Conservation (phyloP, 2,888 invertebrate species). For the Stenolophus ochropezus region DNA sequence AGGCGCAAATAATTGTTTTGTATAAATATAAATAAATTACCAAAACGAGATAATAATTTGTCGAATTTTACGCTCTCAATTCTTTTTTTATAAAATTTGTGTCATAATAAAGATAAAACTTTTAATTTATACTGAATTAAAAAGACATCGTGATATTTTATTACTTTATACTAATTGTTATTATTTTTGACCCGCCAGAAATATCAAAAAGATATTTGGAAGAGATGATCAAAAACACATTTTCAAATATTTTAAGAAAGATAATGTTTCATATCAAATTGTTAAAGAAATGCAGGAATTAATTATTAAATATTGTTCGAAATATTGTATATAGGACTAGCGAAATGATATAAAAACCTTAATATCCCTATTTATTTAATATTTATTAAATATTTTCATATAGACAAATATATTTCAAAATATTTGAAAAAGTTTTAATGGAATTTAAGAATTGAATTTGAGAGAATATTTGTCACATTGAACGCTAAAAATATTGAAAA, state of each 20-base stretch:
- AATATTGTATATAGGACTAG: too few species aligned
- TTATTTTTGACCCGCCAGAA: background rate
- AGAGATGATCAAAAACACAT: background rate
- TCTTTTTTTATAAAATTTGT: conserved; percentile 24
- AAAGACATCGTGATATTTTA: conserved; percentile 5
- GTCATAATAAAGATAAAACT: conserved; percentile 50
- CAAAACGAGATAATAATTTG: conserved; percentile 50
- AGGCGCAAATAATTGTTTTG: background rate
- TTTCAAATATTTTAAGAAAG: too few species aligned
- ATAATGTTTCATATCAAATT: background rate
- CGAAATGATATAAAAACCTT: too few species aligned
- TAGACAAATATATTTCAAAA: too few species aligned
- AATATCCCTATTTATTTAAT: too few species aligned
- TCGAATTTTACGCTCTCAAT: conserved; percentile 43
- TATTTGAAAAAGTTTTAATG: too few species aligned
- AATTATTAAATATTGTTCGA: background rate
- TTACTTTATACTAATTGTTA: background rate
- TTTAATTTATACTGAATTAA: conserved; percentile 44
- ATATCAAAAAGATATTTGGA: background rate
- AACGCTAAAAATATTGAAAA: too few species aligned
- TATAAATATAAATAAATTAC: background rate
- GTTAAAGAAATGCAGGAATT: background rate
- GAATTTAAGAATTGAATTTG: too few species aligned
- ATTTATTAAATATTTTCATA: too few species aligned
- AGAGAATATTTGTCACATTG: too few species aligned